These are phyloP conservation scores for Bombus picipes DNA, from an alignment of 1,140 invertebrate genomes.

Conservation along the genomic window DNA sequence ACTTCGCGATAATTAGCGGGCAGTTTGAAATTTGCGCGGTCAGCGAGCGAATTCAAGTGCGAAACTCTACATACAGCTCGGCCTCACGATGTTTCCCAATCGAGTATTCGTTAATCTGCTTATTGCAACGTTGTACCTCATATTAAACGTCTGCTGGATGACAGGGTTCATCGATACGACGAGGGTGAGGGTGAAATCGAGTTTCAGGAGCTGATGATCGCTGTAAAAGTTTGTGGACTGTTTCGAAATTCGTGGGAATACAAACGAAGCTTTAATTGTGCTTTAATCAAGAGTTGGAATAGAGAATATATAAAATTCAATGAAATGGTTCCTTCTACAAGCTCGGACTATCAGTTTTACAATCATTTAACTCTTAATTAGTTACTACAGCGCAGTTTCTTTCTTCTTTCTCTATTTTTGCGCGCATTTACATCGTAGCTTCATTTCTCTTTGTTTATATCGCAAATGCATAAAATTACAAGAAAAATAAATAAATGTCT, in stretches of 20 bases:
- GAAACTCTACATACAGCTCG: not conserved
- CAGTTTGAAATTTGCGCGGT: constrained; percentile 9
- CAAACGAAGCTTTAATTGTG: not conserved
- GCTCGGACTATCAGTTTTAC: no score
- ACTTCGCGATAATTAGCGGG: constrained; percentile 34
- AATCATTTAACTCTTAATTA: no score
- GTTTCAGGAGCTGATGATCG: not conserved
- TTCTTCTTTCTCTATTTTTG: no score
- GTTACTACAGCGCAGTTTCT: no score
- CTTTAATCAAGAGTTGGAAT: no score
- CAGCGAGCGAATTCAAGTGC: constrained; percentile 11
- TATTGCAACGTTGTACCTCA: not conserved
- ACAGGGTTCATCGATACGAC: not conserved
- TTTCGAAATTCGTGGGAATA: not conserved
- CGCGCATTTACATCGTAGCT: no score
- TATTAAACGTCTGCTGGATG: not conserved
- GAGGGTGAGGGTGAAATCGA: not conserved
- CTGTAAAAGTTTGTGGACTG: not conserved
- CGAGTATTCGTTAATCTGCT: constrained; percentile 2
- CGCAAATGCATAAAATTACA: no score
- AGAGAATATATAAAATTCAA: no score
- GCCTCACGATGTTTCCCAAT: not conserved
- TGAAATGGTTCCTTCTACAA: no score
- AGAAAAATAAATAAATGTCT: no score
- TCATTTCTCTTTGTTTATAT: no score